Percentiles rank a stretch among this genome's conserved stretches.
Conservation (phyloP, 1,140 invertebrate species). For the Polypedilum vanderplanki region DNA sequence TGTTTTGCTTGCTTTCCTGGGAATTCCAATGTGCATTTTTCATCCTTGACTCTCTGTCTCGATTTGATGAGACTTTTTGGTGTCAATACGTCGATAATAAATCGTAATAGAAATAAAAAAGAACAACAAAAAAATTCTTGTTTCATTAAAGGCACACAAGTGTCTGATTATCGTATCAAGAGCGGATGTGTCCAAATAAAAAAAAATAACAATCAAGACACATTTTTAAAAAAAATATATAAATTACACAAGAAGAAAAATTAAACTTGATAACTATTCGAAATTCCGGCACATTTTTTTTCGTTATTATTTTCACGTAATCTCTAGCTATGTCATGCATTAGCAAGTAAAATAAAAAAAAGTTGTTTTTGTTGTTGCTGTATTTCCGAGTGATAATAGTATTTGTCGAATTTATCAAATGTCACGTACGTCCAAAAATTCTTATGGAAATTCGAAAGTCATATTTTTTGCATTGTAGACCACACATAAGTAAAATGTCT, state of each 20-base stretch:
- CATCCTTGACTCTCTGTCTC: too few relatives aligned
- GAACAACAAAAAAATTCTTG: neutral
- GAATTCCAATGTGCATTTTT: too few relatives aligned
- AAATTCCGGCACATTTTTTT: slow-evolving; percentile 8
- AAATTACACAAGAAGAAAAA: slow-evolving; percentile 19
- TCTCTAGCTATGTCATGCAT: neutral
- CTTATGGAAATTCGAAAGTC: too few relatives aligned
- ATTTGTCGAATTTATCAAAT: too few relatives aligned
- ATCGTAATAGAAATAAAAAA: neutral
- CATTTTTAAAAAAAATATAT: slow-evolving; percentile 2
- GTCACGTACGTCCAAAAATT: too few relatives aligned
- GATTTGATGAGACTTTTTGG: too few relatives aligned
- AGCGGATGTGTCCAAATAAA: slow-evolving; percentile 24
- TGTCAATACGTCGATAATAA: too few relatives aligned
- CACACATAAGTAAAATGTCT: too few relatives aligned
- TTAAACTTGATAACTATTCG: slow-evolving; percentile 5
- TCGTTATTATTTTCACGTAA: neutral
- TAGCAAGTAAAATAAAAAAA: neutral
- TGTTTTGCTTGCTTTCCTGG: too few relatives aligned
- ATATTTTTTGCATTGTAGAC: too few relatives aligned
- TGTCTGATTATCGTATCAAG: slow-evolving; percentile 17
- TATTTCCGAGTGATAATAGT: too few relatives aligned
- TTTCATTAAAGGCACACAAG: neutral
- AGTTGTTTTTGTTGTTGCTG: too few relatives aligned
- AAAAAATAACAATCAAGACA: slow-evolving; percentile 22